Percentiles rank a stretch among this genome's conserved stretches.
These are phyloP conservation scores for Pseudococcus jackbeardsleyi DNA, from an alignment of 2,888 invertebrate genomes.

Conservation along the genomic window DNA sequence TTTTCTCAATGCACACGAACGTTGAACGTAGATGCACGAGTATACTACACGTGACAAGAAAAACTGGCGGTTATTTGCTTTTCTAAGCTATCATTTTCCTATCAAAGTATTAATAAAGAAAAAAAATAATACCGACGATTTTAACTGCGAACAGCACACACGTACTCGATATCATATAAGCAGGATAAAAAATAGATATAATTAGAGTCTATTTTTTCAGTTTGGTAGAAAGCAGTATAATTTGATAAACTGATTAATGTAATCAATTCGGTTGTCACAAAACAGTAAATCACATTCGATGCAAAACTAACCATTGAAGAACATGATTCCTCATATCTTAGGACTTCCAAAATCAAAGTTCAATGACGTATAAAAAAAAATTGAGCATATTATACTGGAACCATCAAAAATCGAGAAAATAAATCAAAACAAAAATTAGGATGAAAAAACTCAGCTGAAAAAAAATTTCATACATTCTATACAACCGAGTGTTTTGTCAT, in stretches of 20 bases:
- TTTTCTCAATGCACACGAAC: not conserved
- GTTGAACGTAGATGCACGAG: too few species aligned
- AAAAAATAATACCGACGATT: not conserved
- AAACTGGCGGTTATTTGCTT: not conserved
- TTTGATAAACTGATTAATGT: not conserved
- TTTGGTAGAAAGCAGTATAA: not conserved
- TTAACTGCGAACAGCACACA: not conserved
- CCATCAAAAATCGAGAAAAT: too few species aligned
- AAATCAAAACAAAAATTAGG: not conserved
- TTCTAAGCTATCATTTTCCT: conserved; percentile 2
- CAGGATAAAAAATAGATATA: not conserved
- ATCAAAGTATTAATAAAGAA: not conserved
- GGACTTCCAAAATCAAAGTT: too few species aligned
- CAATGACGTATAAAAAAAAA: too few species aligned
- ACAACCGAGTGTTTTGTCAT: not conserved
- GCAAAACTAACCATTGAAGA: not conserved
- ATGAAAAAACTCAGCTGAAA: not conserved
- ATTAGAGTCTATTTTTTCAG: not conserved
- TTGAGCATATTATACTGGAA: too few species aligned
- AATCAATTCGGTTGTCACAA: not conserved
- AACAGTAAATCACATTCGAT: not conserved
- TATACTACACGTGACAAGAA: not conserved
- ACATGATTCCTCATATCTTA: not conserved
- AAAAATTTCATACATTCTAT: not conserved
- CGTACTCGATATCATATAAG: not conserved